Percentiles rank a stretch among this genome's conserved stretches.
Evolutionary conservation across 2,797 vertebrate genomes (phyloP).

Genomic region (Crocidura indochinensis): DNA sequence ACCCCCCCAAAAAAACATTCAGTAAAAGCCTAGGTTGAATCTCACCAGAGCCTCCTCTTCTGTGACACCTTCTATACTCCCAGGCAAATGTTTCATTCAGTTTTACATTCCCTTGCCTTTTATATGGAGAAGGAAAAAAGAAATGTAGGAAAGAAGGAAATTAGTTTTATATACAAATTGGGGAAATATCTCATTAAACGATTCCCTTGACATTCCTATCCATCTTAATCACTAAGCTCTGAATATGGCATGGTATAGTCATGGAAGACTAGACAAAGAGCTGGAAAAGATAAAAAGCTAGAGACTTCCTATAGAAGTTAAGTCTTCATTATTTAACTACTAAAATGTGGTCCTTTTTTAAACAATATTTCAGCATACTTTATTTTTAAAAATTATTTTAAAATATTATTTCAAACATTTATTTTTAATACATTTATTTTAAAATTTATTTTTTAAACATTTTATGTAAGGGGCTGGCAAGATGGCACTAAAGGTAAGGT

Average conservation of each 20-base stretch:
- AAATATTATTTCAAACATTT: no score
- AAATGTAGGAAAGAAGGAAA: background rate
- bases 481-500: no score
- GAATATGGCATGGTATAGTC: background rate
- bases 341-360: background rate
- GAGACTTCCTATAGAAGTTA: background rate
- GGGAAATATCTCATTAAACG: background rate
- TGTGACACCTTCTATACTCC: background rate
- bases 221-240: background rate
- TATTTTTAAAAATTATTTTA: no score
- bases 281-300: background rate
- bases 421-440: no score
- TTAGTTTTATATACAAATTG: background rate
- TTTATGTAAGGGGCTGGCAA: no score
- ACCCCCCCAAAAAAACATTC: no score
- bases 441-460: no score
- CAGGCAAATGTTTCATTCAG: background rate
- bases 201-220: background rate
- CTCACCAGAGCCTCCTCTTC: background rate
- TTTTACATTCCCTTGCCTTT: conserved; percentile 31
- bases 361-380: no score
- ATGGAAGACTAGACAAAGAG: background rate
- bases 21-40: background rate
- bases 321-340: background rate
- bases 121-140: background rate